Conservation (phyloP, 2,888 invertebrate species). For the Cecidostiba fungosa region DNA sequence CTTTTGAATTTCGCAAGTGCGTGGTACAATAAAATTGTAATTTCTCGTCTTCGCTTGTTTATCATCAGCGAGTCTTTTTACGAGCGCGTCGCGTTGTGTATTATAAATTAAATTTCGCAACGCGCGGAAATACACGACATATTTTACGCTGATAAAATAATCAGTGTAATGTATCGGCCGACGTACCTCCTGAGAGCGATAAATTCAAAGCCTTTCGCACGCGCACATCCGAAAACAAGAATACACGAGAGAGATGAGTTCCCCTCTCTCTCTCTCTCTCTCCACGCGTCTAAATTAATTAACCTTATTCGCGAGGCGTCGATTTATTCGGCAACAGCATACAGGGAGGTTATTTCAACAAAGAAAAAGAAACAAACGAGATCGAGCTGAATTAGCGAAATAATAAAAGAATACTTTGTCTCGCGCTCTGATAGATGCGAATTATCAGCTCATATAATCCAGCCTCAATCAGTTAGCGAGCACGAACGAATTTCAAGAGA, state of each 20-base stretch:
- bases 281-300: not conserved
- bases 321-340: not conserved
- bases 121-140: not conserved
- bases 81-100: not conserved
- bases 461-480: not conserved
- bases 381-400: not conserved
- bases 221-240: not conserved
- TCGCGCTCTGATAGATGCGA: not conserved
- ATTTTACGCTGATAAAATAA: not conserved
- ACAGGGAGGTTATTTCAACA: not conserved
- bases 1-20: not conserved
- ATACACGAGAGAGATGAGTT: not conserved
- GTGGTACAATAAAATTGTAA: too few relatives aligned
- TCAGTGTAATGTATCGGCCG: constrained; percentile 10
- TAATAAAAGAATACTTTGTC: not conserved
- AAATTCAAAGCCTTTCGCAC: not conserved
- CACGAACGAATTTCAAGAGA: constrained; percentile 32
- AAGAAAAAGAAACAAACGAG: not conserved
- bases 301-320: not conserved
- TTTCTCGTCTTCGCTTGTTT: not conserved
- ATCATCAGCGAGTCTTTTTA: not conserved
- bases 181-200: not conserved
- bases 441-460: not conserved
- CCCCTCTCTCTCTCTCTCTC: too few relatives aligned
- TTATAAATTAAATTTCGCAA: not conserved